phyloP scores from a whole-genome alignment of 1,140 invertebrate species.

The Batillaria attramentaria region DNA sequence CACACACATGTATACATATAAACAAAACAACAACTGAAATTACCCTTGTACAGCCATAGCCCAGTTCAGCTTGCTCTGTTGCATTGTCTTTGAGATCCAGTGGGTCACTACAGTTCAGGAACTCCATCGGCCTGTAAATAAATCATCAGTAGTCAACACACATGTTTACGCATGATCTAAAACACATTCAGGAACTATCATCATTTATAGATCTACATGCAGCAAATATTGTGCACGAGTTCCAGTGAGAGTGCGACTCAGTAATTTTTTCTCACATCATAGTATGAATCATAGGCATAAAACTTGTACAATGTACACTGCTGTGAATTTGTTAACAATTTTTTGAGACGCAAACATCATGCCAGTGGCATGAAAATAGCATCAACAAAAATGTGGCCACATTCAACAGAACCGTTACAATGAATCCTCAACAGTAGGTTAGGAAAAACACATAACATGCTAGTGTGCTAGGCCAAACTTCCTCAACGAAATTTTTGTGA shows the following conservation, averaged over 20 bases:
- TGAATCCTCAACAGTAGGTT: background rate
- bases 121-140: slow-evolving; percentile 84
- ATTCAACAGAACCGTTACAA: background rate
- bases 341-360: background rate
- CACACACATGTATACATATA: background rate
- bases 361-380: background rate
- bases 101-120: slow-evolving; percentile 91
- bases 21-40: background rate
- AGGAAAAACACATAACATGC: background rate
- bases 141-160: no score
- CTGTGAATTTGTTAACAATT: background rate
- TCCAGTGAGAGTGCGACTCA: background rate
- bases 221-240: background rate
- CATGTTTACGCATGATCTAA: slow-evolving; percentile 4
- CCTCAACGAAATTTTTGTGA: background rate
- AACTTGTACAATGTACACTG: background rate
- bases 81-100: slow-evolving; percentile 93
- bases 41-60: slow-evolving; percentile 89
- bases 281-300: background rate
- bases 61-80: slow-evolving; percentile 84
- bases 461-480: background rate
- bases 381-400: background rate
- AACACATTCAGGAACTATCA: background rate
- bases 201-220: background rate
- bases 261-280: background rate